These are phyloP conservation scores for Melanogrammus aeglefinus DNA, from an alignment of 2,797 vertebrate genomes.

Conservation along the genomic window DNA sequence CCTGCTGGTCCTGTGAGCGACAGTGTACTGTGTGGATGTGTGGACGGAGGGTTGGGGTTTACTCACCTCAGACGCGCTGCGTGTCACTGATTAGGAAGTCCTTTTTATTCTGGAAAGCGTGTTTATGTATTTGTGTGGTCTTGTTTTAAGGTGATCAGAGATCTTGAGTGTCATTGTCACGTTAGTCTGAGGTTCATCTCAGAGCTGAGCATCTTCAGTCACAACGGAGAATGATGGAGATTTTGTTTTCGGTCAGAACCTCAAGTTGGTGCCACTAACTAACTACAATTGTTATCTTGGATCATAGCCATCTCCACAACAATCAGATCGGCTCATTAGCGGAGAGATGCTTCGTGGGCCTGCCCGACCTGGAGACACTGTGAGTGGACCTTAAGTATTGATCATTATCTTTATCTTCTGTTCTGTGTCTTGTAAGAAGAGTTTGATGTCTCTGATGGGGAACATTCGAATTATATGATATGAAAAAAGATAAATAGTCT, in stretches of 20 bases:
- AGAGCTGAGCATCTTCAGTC: too few species aligned
- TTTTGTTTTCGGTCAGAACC: too few species aligned
- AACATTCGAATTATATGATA: background rate
- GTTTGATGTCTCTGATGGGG: background rate
- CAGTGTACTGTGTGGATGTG: background rate
- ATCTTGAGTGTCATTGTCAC: too few species aligned
- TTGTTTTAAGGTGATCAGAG: too few species aligned
- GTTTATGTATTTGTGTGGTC: too few species aligned
- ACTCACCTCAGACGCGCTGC: background rate
- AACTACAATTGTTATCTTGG: constrained; percentile 46
- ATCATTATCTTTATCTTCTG: background rate
- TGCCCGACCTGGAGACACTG: constrained; percentile 84
- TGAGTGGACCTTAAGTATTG: constrained; percentile 76
- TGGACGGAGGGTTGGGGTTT: background rate
- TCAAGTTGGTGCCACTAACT: background rate
- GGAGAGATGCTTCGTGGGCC: constrained; percentile 83
- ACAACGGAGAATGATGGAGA: too few species aligned
- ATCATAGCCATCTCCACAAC: constrained; percentile 85
- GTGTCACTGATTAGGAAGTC: background rate
- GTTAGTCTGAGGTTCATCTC: too few species aligned
- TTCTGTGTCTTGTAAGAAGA: background rate
- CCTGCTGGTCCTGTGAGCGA: constrained; percentile 84
- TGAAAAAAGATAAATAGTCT: background rate
- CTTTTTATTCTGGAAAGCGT: background rate
- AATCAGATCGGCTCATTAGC: constrained; percentile 84